phyloP scores from a whole-genome alignment of 2,113 vertebrate genomes.

The Phycodurus eques region DNA sequence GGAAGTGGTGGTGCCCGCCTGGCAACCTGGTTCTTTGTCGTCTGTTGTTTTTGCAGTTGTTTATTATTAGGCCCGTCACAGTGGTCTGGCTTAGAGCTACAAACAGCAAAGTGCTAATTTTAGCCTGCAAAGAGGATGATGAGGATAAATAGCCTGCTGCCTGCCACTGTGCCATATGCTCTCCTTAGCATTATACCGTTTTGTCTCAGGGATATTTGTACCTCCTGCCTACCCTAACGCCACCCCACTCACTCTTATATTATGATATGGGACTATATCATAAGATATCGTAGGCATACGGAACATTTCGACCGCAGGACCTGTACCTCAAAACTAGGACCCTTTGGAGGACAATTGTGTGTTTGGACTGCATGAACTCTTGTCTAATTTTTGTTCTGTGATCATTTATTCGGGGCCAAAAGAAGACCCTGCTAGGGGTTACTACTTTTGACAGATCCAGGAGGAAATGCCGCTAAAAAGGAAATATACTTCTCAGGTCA shows the following conservation, averaged over 20 bases:
- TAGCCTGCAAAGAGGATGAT: constrained; percentile 94
- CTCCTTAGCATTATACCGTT: constrained; percentile 80
- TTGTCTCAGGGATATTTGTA: constrained; percentile 84
- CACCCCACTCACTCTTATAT: background rate
- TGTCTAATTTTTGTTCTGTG: background rate
- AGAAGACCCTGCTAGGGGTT: background rate
- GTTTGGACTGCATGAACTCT: background rate
- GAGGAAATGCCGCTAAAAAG: too few species aligned
- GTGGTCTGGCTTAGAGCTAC: constrained; percentile 79
- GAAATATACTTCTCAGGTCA: too few species aligned
- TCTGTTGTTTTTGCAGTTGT: constrained; percentile 22
- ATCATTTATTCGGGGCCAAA: background rate
- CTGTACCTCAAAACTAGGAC: background rate
- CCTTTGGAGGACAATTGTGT: background rate
- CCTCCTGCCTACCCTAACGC: constrained; percentile 62
- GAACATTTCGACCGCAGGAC: background rate
- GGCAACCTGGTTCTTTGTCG: background rate
- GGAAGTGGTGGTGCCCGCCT: constrained; percentile 27
- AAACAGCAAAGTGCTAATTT: constrained; percentile 94
- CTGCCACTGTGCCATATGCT: constrained; percentile 93
- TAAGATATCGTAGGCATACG: background rate
- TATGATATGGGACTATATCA: background rate
- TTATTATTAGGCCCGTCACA: constrained; percentile 76
- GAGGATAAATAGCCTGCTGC: constrained; percentile 93
- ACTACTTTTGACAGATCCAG: background rate